A percentile compares a stretch with the other conserved stretches of the same genome.
Conservation (phyloP, 2,888 invertebrate species). For the Drosophila demipolita region DNA sequence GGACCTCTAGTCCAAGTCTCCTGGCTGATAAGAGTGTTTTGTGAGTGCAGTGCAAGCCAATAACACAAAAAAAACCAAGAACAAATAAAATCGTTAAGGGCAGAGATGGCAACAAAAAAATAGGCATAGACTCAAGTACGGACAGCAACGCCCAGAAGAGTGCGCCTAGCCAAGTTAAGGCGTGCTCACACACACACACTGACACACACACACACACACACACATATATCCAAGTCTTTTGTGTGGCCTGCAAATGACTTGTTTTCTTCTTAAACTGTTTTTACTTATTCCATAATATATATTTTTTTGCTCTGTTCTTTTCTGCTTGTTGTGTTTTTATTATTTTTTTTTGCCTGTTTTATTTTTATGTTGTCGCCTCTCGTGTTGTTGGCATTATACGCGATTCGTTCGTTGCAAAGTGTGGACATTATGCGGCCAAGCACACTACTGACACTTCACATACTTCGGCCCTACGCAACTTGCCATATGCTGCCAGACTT, state of each 20-base stretch:
- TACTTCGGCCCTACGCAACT: slow-evolving; percentile 7
- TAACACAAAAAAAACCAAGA: slow-evolving; percentile 3
- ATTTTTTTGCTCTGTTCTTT: slow-evolving; percentile 9
- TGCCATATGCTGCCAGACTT: slow-evolving; percentile 67
- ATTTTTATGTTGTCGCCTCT: slow-evolving; percentile 34
- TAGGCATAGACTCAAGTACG: slow-evolving; percentile 23
- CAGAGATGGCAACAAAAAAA: slow-evolving; percentile 7
- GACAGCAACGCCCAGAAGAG: slow-evolving; percentile 48
- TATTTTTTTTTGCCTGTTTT: slow-evolving; percentile 26
- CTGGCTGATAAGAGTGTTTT: slow-evolving; percentile 30
- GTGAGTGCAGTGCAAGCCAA: slow-evolving; percentile 44
- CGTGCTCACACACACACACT: slow-evolving; percentile 32
- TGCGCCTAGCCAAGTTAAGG: slow-evolving; percentile 42
- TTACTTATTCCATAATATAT: slow-evolving; percentile 34
- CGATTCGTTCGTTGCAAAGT: slow-evolving; percentile 42
- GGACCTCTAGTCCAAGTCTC: slow-evolving; percentile 6
- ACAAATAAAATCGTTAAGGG: slow-evolving; percentile 19
- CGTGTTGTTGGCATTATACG: slow-evolving; percentile 39
- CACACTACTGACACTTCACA: slow-evolving; percentile 18
- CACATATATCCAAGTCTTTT: slow-evolving; percentile 15
- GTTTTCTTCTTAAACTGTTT: slow-evolving; percentile 61
- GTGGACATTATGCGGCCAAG: slow-evolving; percentile 57
- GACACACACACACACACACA: slow-evolving; percentile 18
- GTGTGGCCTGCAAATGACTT: slow-evolving; percentile 67
- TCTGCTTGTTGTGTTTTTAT: slow-evolving; percentile 19